Evolutionary conservation across 2,888 invertebrate species (phyloP), one percentile per base, ranked within the genome.

Genomic region (Malachius bipustulatus): DNA sequence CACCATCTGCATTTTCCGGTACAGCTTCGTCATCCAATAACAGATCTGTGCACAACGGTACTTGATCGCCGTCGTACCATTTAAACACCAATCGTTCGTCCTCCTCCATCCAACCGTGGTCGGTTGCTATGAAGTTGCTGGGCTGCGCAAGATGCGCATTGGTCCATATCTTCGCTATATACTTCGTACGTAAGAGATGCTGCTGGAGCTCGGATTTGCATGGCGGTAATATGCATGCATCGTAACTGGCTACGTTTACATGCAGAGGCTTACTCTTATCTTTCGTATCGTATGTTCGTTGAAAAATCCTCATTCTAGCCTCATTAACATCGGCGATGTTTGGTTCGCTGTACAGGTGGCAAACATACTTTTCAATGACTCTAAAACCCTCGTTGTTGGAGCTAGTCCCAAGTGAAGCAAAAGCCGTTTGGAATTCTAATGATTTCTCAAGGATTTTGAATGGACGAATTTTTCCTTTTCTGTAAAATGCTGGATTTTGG

Each of bases 181-280:
- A 52, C 45, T 28, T 45, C 35, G 51, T 48, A 30, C 53, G 40
- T 43, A 53, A 46, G 29, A 49, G 32, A 42, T 51, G 50, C 36
- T 49, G 48, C 24, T 26, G 41, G 42, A 50, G 41, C 43, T 52
- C 45, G 34, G 49, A 46, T 48, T 45, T 37, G 34, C 48, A 48
- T 19, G 49, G 49, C 42, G 49, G 49, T 40, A 50, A 47, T 38
- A 44, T 44, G 37, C 42, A 49, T 11, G 48, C 48, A 41, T 51
- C 50, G 42, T 47, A 50, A 44, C 50, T 51, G 29, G 45, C 42
- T 29, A 52, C 39, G 41, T 41, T 46, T 40, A 50, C 43, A 4
- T 42, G 44, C 37, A 47, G 49, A 30, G 48, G 45, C 38, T 46
- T 32, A 12, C 45, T 47, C 19, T 30, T 46, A 41, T 52, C 47